Conservation (phyloP, 2,797 vertebrate genomes). For the Macropodus opercularis region DNA sequence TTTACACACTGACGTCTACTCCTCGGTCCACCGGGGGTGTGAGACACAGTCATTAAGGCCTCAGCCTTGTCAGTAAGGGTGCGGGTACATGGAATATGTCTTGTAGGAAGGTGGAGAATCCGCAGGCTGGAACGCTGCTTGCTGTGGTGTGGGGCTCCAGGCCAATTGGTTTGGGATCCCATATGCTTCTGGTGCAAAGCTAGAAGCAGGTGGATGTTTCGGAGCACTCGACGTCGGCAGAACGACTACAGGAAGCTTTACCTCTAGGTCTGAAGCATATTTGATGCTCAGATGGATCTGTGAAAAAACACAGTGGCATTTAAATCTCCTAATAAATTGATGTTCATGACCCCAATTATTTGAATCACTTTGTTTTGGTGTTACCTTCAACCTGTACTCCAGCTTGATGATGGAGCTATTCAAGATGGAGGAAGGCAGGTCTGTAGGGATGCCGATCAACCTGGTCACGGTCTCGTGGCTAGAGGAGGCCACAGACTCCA, state of each 20-base stretch:
- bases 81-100: constrained; percentile 26
- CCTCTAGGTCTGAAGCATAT: constrained; percentile 62
- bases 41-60: too few relatives aligned
- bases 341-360: too few relatives aligned
- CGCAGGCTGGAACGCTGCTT: neutral
- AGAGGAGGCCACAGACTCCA: constrained; percentile 28
- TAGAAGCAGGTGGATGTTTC: constrained; percentile 8
- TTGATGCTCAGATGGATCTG: constrained; percentile 75
- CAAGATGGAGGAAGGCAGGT: constrained; percentile 64
- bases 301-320: neutral
- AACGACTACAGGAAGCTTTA: constrained; percentile 77
- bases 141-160: constrained; percentile 13
- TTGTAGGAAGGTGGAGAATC: constrained; percentile 58
- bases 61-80: neutral
- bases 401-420: constrained; percentile 73
- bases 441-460: constrained; percentile 55
- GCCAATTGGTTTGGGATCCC: constrained; percentile 10
- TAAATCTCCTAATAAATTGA: neutral
- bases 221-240: constrained; percentile 27
- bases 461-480: constrained; percentile 41
- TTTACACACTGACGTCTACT: too few relatives aligned
- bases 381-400: constrained; percentile 86
- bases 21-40: too few relatives aligned
- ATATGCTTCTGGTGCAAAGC: constrained; percentile 32
- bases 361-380: too few relatives aligned